These are phyloP conservation scores for Epinotia nisella DNA, from an alignment of 2,888 invertebrate genomes.

Conservation along the genomic window DNA sequence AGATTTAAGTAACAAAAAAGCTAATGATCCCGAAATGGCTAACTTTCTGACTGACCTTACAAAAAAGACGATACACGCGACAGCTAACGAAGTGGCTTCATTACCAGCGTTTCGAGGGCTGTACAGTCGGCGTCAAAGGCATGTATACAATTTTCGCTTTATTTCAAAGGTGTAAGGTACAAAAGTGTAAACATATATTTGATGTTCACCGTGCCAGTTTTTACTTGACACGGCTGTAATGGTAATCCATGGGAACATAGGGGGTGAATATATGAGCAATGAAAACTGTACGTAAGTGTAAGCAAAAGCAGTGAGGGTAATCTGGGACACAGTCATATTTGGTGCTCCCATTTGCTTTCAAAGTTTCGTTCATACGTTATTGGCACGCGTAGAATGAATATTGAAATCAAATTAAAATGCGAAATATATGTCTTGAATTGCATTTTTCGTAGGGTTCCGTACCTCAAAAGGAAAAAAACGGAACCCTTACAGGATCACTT, in stretches of 20 bases:
- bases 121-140: background rate
- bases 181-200: background rate
- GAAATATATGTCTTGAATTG: no score
- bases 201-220: conserved; percentile 1
- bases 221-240: conserved; percentile 29
- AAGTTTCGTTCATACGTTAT: no score
- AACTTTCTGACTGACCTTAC: conserved; percentile 27
- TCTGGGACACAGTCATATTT: no score
- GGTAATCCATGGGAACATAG: background rate
- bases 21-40: conserved; percentile 24
- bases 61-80: conserved; percentile 38
- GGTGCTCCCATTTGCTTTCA: no score
- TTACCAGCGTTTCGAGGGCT: conserved; percentile 23
- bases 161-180: background rate
- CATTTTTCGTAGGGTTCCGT: no score
- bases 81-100: conserved; percentile 37
- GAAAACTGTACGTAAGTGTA: conserved; percentile 1
- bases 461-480: no score
- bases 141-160: background rate
- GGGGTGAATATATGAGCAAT: background rate
- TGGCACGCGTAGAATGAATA: no score
- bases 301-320: background rate
- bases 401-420: no score
- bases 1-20: conserved; percentile 28
- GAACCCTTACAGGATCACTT: no score